Percentiles rank a stretch among this genome's conserved stretches.
Evolutionary conservation across 2,113 vertebrate species (phyloP).

Genomic region (Dissostichus mawsoni): DNA sequence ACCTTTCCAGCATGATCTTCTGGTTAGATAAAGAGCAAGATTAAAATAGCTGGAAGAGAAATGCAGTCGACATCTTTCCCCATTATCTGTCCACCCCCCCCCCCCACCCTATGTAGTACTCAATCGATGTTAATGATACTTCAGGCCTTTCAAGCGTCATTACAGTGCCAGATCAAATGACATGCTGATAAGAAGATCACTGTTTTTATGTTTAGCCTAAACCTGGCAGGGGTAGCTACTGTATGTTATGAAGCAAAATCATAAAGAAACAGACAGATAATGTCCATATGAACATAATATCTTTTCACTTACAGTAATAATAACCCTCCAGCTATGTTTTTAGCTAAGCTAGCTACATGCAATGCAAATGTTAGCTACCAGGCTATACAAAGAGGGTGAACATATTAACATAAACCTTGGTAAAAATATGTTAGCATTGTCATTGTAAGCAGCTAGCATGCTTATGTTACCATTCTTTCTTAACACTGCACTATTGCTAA

Average conservation of each 20-base stretch:
- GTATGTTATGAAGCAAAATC: neutral
- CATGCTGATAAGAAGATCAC: neutral
- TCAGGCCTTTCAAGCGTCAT: constrained; percentile 38
- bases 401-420: neutral
- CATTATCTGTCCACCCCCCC: constrained; percentile 38
- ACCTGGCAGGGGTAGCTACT: neutral
- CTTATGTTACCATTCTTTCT: neutral
- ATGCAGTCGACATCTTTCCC: neutral
- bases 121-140: constrained; percentile 12
- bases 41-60: constrained; percentile 43
- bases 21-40: constrained; percentile 27
- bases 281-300: neutral
- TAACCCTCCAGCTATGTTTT: neutral
- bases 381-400: neutral
- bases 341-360: neutral
- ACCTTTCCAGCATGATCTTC: constrained; percentile 47
- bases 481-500: neutral
- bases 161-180: constrained; percentile 21
- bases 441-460: neutral
- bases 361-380: neutral
- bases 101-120: constrained; percentile 12
- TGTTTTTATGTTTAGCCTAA: neutral
- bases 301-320: neutral
- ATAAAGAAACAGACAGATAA: neutral
- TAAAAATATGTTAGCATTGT: neutral